A percentile compares a stretch with the other conserved stretches of the same genome.
Evolutionary conservation across 30 jellyfish, hydroid and myxozoan genomes (phyloP).

Genomic region (Aurelia sp.): DNA sequence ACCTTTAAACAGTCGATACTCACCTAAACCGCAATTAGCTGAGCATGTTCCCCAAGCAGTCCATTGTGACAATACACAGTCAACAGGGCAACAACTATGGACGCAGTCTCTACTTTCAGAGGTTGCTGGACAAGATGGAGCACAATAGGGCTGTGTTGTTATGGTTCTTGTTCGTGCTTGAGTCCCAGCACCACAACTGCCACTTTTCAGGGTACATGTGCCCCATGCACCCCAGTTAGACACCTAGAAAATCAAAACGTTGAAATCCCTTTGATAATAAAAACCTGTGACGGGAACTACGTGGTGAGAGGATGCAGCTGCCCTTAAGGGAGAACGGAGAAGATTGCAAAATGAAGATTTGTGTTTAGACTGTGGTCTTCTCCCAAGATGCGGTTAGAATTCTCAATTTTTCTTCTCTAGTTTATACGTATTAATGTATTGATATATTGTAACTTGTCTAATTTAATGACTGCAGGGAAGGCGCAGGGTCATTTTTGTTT

Average conservation of each 20-base stretch:
- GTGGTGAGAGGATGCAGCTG: no score
- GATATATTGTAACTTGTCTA: no score
- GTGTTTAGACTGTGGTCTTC: no score
- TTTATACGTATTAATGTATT: no score
- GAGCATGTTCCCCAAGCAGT: conserved; percentile 85
- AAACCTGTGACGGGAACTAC: no score
- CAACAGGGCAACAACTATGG: conserved; percentile 92
- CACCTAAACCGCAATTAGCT: conserved; percentile 87
- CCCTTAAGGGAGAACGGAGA: no score
- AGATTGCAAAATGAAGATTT: no score
- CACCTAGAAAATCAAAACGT: conserved; percentile 22
- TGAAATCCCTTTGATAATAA: no score
- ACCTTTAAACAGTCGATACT: not conserved
- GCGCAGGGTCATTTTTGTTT: no score
- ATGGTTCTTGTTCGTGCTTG: conserved; percentile 67
- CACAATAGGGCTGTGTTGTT: conserved; percentile 74
- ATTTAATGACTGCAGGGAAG: no score
- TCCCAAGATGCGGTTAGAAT: no score
- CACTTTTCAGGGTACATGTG: conserved; percentile 65
- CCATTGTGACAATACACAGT: conserved; percentile 77
- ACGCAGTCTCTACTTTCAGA: conserved; percentile 62
- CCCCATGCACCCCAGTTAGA: conserved; percentile 85
- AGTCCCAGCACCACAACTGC: conserved; percentile 82
- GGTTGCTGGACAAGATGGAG: conserved; percentile 60
- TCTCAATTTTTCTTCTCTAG: no score